These are phyloP conservation scores for Plagodis pulveraria DNA, from an alignment of 2,888 invertebrate species.

Conservation along the genomic window DNA sequence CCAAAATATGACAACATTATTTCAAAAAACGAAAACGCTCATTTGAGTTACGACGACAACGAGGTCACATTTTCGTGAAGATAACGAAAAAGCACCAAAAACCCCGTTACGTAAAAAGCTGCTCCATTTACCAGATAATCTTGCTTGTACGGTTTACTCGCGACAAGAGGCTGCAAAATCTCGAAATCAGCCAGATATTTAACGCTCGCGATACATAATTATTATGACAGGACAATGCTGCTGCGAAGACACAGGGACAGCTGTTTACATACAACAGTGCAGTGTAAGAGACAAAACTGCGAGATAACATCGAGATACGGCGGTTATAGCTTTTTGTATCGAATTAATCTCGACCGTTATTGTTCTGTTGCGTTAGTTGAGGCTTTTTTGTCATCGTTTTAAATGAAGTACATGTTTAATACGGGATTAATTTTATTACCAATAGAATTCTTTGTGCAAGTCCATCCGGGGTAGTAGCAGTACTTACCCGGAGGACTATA, in stretches of 20 bases:
- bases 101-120: conserved; percentile 25
- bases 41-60: not conserved
- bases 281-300: conserved; percentile 35
- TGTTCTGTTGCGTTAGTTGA: conserved; percentile 49
- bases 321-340: conserved; percentile 52
- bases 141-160: conserved; percentile 28
- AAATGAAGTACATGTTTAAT: not conserved
- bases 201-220: conserved; percentile 73
- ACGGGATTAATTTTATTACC: not conserved
- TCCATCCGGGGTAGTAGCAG: too few species aligned
- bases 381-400: conserved; percentile 14
- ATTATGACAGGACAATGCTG: conserved; percentile 79
- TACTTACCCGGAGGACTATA: too few species aligned
- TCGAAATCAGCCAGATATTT: conserved; percentile 54
- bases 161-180: conserved; percentile 54
- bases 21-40: too few species aligned
- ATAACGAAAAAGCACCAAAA: conserved; percentile 14
- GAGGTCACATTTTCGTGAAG: conserved; percentile 7
- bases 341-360: conserved; percentile 61
- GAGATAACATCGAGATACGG: conserved; percentile 58
- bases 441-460: too few species aligned
- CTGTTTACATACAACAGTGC: conserved; percentile 48
- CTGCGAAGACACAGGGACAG: conserved; percentile 52
- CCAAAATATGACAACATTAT: too few species aligned
- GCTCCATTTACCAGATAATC: conserved; percentile 32